Base-by-base conservation (phyloP, 2,113 vertebrate species). In the Tamias sibiricus region DNA sequence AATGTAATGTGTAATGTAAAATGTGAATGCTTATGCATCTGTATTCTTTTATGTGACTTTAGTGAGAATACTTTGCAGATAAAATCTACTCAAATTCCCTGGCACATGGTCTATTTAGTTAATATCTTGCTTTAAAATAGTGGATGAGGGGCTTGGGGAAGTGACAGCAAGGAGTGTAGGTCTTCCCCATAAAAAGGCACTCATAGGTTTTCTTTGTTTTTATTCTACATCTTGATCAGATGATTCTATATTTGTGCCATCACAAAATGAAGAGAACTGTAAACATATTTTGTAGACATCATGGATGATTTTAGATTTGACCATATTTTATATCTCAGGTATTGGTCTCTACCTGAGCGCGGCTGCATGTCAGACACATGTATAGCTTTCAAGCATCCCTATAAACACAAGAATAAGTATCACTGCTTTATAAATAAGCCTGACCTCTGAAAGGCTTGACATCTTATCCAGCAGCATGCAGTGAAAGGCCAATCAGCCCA, bases 351-450 rank as follows among this genome's bases (percentile, higher is more conserved):
- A 30, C 47, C 57, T 52, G 71, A 80, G 66, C 35, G 1, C 26
- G 19, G 24, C 8, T 68, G 17, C 16, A 37, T 14, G 35, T 30
- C 54, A 42, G 32, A 66, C 11, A 17, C 54, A 0, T 9, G 8
- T 32, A 16, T 14, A 24, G 17, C 37, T 72, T 66, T 28, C 49
- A 6, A 14, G 4, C 7, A 35, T 17, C 8, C 28, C 26, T 62
- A 3, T 8, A 13, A 30, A 19, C 0, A 0, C 0, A 2, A 69
- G 52, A 57, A 6, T 10, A 6, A 1, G 40, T 24, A 49, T 66
- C 20, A 24, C 40, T 16, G 0, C 22, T 57, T 95, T 32, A 80
- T 85, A 8, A 81, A 26, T 54, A 66, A 66, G 14, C 6, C 47
- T 32, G 20, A 24, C 26, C 12, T 64, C 24, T 10, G 0, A 4